Conservation (phyloP, 2,888 invertebrate species). For the Rhagium mordax region DNA sequence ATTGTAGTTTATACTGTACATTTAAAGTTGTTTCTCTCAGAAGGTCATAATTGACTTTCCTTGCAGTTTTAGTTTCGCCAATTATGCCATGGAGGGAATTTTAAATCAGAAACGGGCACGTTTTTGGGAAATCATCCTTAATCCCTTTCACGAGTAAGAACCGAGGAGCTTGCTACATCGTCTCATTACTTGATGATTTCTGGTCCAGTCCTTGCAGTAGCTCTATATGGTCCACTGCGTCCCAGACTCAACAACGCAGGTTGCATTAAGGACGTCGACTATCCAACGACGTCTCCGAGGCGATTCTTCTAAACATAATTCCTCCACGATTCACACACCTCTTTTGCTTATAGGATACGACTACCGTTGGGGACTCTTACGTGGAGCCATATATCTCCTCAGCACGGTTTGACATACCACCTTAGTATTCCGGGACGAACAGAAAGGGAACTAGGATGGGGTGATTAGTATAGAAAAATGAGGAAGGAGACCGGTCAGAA, state of each 20-base stretch:
- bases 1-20: background rate
- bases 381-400: no score
- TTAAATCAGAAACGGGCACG: background rate
- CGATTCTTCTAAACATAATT: no score
- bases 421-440: background rate
- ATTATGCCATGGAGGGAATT: background rate
- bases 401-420: no score
- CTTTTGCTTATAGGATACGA: no score
- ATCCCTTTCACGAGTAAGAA: background rate
- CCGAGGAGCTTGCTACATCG: background rate
- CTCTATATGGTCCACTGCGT: background rate
- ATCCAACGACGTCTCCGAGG: no score
- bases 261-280: no score
- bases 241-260: background rate
- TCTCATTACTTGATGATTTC: background rate
- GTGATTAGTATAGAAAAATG: background rate
- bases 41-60: background rate
- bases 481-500: background rate
- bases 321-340: no score
- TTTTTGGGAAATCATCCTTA: background rate
- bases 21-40: background rate
- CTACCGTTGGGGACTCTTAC: no score
- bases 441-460: background rate
- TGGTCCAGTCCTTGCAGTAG: background rate
- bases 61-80: background rate